phyloP scores from a whole-genome alignment of 2,888 invertebrate genomes.

The Ormia ochracea region DNA sequence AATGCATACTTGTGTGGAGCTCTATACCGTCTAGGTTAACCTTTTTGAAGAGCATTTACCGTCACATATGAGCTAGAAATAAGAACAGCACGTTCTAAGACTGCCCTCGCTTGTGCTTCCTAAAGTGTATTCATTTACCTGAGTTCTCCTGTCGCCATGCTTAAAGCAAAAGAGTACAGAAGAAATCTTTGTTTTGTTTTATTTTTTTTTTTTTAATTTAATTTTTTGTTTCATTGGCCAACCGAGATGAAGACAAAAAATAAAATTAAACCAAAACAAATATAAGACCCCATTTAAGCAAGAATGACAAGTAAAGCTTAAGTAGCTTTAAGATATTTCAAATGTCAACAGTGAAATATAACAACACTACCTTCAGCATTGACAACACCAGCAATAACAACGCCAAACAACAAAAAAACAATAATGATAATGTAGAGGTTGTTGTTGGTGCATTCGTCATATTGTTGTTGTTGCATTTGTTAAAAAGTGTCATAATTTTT shows the following conservation, averaged over 20 bases:
- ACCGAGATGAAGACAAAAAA: slow-evolving; percentile 6
- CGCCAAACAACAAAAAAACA: not conserved
- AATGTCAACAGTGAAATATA: slow-evolving; percentile 57
- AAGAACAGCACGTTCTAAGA: not conserved
- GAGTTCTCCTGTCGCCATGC: slow-evolving; percentile 10
- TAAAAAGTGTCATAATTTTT: slow-evolving; percentile 58
- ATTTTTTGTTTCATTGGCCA: slow-evolving; percentile 32
- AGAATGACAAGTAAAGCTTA: slow-evolving; percentile 62
- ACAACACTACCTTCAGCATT: slow-evolving; percentile 37
- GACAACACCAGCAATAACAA: not conserved
- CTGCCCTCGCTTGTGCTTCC: not conserved
- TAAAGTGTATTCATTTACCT: not conserved
- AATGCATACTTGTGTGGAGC: too few relatives aligned
- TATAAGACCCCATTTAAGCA: slow-evolving; percentile 55
- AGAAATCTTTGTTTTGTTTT: slow-evolving; percentile 43
- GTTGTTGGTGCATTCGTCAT: not conserved
- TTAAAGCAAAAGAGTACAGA: slow-evolving; percentile 16
- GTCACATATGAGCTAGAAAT: not conserved
- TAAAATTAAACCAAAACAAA: slow-evolving; percentile 34
- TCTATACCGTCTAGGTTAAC: too few relatives aligned
- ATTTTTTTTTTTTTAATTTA: too few relatives aligned
- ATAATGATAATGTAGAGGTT: slow-evolving; percentile 25
- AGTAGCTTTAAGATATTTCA: slow-evolving; percentile 62
- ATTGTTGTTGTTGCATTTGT: slow-evolving; percentile 4
- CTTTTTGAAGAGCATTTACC: too few relatives aligned